Conservation (phyloP, 2,113 vertebrate species). For the Manacus vitellinus region DNA sequence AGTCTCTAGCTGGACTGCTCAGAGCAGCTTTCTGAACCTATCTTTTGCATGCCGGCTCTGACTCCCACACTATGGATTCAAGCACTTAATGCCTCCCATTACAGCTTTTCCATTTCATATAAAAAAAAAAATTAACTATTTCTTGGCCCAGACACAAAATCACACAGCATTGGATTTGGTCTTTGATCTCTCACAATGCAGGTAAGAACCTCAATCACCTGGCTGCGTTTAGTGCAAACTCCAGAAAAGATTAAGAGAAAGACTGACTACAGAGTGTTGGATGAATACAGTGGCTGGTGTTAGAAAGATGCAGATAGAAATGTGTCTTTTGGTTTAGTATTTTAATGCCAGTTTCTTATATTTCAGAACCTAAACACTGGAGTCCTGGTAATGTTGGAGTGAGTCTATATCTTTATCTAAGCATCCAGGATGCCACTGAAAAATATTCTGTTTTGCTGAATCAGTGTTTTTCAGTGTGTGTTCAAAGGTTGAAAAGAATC, state of each 20-base stretch:
- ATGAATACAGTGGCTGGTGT: not conserved
- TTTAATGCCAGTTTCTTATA: not conserved
- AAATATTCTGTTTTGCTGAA: not conserved
- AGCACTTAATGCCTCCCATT: not conserved
- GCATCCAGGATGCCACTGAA: not conserved
- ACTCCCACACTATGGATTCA: not conserved
- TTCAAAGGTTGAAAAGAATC: not conserved
- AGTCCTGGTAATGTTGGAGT: not conserved
- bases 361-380: not conserved
- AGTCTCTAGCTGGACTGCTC: not conserved
- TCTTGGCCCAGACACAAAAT: not conserved
- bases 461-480: not conserved
- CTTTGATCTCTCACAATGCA: not conserved
- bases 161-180: fast-evolving
- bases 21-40: not conserved
- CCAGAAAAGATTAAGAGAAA: not conserved
- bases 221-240: not conserved
- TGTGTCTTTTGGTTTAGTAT: not conserved
- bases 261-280: not conserved
- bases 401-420: not conserved
- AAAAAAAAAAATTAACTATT: not conserved
- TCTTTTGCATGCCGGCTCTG: fast-evolving
- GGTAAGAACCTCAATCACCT: not conserved
- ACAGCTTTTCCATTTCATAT: not conserved
- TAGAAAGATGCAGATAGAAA: not conserved